phyloP scores from a whole-genome alignment of 2,113 vertebrate genomes.

The Abramis brama region DNA sequence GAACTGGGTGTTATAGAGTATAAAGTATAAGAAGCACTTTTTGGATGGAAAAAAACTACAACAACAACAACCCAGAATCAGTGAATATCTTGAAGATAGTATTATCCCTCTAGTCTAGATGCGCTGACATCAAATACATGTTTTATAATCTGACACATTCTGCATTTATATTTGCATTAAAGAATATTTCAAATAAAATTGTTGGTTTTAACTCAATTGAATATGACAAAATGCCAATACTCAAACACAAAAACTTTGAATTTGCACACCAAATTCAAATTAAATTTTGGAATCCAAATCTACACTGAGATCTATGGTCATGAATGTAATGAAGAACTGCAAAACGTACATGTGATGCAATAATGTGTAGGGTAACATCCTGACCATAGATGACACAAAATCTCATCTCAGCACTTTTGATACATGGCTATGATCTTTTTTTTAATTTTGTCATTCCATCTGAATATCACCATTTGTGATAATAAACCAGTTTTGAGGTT shows the following conservation, averaged over 20 bases:
- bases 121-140: not conserved
- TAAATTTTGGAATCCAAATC: not conserved
- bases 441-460: no score
- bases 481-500: no score
- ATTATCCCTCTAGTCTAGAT: not conserved
- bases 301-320: not conserved
- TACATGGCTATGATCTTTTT: no score
- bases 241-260: not conserved
- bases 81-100: slow-evolving; percentile 6
- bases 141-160: not conserved
- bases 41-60: not conserved
- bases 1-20: not conserved
- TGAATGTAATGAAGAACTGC: not conserved
- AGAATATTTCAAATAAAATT: not conserved
- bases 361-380: not conserved
- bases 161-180: not conserved
- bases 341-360: not conserved
- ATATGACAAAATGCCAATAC: not conserved
- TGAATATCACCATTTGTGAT: no score
- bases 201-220: not conserved
- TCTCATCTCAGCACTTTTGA: no score
- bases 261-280: not conserved
- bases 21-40: slow-evolving; percentile 1
- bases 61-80: not conserved
- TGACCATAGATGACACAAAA: no score